phyloP scores from a whole-genome alignment of 2,888 invertebrate genomes.

The Dascillus cervinus region DNA sequence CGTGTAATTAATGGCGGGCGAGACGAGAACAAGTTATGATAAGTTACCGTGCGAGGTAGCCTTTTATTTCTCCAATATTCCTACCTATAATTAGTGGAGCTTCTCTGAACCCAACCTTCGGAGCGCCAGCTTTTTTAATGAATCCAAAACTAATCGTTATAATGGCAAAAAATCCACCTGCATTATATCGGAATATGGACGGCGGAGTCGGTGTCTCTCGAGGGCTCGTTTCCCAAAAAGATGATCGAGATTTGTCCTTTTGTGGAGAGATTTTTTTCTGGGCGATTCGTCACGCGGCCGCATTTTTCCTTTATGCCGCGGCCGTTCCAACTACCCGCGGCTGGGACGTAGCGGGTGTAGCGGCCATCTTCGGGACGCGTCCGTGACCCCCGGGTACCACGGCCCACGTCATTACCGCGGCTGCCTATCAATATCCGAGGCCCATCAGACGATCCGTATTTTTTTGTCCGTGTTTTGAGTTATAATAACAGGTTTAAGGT shows the following conservation, averaged over 20 bases:
- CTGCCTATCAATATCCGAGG: conserved; percentile 22
- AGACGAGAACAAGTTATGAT: conserved; percentile 20
- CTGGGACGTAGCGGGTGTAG: no score
- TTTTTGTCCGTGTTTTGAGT: conserved; percentile 32
- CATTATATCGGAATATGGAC: no score
- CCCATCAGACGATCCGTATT: conserved; percentile 21
- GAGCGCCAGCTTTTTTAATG: conserved; percentile 11
- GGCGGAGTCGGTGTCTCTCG: no score
- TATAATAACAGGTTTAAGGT: conserved; percentile 36
- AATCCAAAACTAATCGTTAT: conserved; percentile 12
- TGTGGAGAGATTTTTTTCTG: no score
- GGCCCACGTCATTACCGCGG: conserved; percentile 23
- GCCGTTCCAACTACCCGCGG: no score
- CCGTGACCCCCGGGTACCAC: conserved; percentile 23
- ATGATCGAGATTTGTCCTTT: no score
- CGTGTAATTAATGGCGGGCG: conserved; percentile 26
- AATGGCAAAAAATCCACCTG: conserved; percentile 12
- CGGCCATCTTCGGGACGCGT: conserved; percentile 17
- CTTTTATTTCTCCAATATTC: conserved; percentile 17
- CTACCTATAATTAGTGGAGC: conserved; percentile 17
- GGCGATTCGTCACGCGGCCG: no score
- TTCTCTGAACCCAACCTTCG: conserved; percentile 9
- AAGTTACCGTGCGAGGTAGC: conserved; percentile 18
- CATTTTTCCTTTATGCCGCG: no score
- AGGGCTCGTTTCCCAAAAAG: no score